Percentiles rank a stretch among this genome's conserved stretches.
These are phyloP conservation scores for Drosophila kokeensis DNA, from an alignment of 2,888 invertebrate genomes.

Conservation along the genomic window DNA sequence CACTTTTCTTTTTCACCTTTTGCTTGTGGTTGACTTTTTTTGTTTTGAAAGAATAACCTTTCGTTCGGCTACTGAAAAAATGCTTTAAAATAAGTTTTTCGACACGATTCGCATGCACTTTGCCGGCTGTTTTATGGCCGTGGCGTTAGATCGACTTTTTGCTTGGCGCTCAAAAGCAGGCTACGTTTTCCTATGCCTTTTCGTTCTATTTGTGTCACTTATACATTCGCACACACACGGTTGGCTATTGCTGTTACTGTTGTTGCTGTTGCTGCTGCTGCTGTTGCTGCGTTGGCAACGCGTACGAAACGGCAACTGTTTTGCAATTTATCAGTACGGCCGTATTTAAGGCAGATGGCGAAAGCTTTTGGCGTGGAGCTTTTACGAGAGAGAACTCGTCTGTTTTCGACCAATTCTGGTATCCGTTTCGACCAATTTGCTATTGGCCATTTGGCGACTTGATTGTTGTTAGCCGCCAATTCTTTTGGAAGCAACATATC, in stretches of 20 bases:
- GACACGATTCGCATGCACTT: slow-evolving; percentile 27
- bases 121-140: slow-evolving; percentile 41
- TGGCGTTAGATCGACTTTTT: slow-evolving; percentile 23
- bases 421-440: slow-evolving; percentile 68
- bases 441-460: slow-evolving; percentile 52
- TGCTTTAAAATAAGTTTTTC: slow-evolving; percentile 18
- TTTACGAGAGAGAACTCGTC: slow-evolving; percentile 50
- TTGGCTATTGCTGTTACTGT: slow-evolving; percentile 1
- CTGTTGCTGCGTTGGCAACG: slow-evolving; percentile 54
- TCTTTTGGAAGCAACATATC: slow-evolving; percentile 68
- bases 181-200: slow-evolving; percentile 31
- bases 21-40: slow-evolving; percentile 25
- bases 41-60: background rate
- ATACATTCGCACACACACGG: slow-evolving; percentile 12
- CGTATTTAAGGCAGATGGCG: slow-evolving; percentile 58
- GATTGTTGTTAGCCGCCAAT: slow-evolving; percentile 59
- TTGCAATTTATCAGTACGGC: slow-evolving; percentile 57
- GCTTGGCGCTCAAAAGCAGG: slow-evolving; percentile 52
- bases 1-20: slow-evolving; percentile 30
- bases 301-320: slow-evolving; percentile 75
- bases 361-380: slow-evolving; percentile 61
- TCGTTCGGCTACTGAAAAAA: slow-evolving; percentile 19
- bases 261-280: slow-evolving; percentile 20
- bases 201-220: slow-evolving; percentile 11
- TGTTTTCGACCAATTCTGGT: slow-evolving; percentile 41